Evolutionary conservation across 2,113 vertebrate genomes (phyloP), one percentile per base, ranked within the genome.

Genomic region (Electrona antarctica): DNA sequence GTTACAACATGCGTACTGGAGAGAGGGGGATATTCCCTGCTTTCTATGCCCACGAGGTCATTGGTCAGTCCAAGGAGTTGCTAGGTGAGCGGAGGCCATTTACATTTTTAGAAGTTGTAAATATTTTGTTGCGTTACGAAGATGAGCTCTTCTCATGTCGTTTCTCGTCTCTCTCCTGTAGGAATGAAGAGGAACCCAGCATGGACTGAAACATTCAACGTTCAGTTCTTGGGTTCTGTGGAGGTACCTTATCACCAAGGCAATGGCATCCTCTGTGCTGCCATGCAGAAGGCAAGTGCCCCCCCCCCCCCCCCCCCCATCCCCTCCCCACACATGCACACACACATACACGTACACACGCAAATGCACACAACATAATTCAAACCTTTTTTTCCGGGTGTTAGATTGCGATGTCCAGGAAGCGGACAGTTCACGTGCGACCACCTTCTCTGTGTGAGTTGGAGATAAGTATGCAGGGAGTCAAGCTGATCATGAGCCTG

Each of bases 221-320:
- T 98, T 67, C 97, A 98, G 91, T 99, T 99, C 89, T 90, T 99
- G 90, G 97, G 97, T 69, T 99, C 97, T 0, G 97, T 98, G 85
- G 97, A 98, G 85, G 97, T 98, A 6, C 97, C 97, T 1, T 94
- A 95, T 89, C 97, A 99, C 86, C 97, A 98, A 87, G 97, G 97
- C 72, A 98, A 98, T 0, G 95, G 97, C 28, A 98, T 99, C 85
- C 92, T 99, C 21, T 98, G 96, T 1, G 96, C 97, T 0, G 97
- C 97, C 80, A 99, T 99, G 97, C 97, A 98, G 90, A 99, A 99
- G 94, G 97, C 97, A 85, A 78, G 5, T 52, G 50, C 3, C 21
- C 8, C 51, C 21, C 21, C 21, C 2, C 21, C 21, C 2, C 21
- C 1, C 1, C 21, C 2, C 21, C 9, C 2, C 21, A n/a, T 21